Conservation (phyloP, 35 echinoderm and acorn worm genomes). For the Hemicentrotus pulcherrimus region DNA sequence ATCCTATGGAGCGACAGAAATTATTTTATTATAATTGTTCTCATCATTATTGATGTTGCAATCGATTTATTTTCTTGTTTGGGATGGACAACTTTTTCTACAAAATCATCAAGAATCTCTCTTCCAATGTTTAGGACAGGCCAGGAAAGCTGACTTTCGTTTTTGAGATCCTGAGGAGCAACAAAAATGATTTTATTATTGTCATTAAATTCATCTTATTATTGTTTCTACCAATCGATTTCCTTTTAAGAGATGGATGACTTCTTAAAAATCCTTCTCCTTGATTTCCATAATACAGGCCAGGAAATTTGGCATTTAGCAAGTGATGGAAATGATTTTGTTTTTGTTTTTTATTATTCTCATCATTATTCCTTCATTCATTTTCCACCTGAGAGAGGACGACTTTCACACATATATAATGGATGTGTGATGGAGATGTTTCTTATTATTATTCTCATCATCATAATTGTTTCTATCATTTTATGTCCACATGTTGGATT, state of each 20-base stretch:
- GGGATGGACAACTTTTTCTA: no score
- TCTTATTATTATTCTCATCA: background rate
- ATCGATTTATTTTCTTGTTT: no score
- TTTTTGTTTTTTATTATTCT: background rate
- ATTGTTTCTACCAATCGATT: no score
- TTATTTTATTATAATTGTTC: background rate
- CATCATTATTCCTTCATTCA: no score
- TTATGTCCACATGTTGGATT: no score
- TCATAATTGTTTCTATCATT: background rate
- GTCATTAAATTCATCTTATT: no score
- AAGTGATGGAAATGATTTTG: background rate
- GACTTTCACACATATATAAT: no score
- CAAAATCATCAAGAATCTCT: background rate
- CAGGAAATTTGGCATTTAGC: background rate
- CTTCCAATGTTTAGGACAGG: constrained; percentile 8
- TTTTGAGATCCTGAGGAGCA: background rate
- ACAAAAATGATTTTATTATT: background rate
- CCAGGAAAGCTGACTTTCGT: background rate
- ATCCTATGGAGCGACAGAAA: background rate
- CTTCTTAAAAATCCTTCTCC: no score
- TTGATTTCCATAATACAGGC: background rate
- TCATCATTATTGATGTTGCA: no score
- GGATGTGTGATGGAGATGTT: no score
- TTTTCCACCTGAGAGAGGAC: no score
- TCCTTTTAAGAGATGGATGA: no score